Percentiles rank a stretch among this genome's conserved stretches.
These are phyloP conservation scores for Scomber japonicus DNA, from an alignment of 2,113 vertebrate genomes.

Conservation along the genomic window DNA sequence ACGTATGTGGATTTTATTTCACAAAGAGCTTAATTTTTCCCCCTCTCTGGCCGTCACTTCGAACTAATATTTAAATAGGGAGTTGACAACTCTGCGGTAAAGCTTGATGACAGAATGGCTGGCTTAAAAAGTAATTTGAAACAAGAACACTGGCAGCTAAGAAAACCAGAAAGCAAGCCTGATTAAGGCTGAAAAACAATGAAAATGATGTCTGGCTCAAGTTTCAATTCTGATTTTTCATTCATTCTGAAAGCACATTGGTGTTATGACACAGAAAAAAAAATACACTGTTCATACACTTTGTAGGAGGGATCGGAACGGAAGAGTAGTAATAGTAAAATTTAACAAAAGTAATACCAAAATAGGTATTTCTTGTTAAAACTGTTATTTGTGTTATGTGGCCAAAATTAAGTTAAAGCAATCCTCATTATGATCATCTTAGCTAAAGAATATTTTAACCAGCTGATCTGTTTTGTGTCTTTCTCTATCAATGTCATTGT, in stretches of 20 bases:
- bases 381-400: too few relatives aligned
- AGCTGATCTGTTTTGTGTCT: too few relatives aligned
- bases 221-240: not conserved
- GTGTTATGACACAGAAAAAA: not conserved
- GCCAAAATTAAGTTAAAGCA: too few relatives aligned
- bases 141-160: slow-evolving; percentile 12
- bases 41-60: slow-evolving; percentile 38
- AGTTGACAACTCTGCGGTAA: slow-evolving; percentile 34
- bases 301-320: too few relatives aligned
- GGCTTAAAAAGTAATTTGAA: slow-evolving; percentile 44
- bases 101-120: slow-evolving; percentile 43
- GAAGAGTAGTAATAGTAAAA: too few relatives aligned
- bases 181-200: slow-evolving; percentile 14
- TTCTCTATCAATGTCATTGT: too few relatives aligned
- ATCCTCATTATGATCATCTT: too few relatives aligned
- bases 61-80: slow-evolving; percentile 59
- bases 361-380: not conserved
- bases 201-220: not conserved
- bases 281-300: too few relatives aligned
- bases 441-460: too few relatives aligned
- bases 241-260: not conserved
- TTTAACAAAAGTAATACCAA: not conserved
- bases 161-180: not conserved
- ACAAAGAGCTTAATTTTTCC: slow-evolving; percentile 59
- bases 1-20: slow-evolving; percentile 60